Evolutionary conservation across 1,140 invertebrate genomes (phyloP).

Genomic region (Scaptomyza pallida): DNA sequence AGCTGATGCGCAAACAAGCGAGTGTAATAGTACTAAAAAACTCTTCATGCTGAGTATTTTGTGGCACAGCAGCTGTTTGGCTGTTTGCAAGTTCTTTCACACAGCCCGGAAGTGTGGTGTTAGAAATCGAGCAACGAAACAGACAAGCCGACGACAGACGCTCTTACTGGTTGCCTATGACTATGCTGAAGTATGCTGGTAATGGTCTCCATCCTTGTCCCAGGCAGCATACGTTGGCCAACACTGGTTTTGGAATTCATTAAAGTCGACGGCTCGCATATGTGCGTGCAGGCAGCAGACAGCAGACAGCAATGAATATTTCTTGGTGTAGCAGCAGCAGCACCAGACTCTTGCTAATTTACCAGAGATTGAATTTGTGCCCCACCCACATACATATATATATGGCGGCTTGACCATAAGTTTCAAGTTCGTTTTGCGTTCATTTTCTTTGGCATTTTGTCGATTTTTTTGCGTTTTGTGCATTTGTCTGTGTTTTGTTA

Average conservation of each 20-base stretch:
- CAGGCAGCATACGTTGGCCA: slow-evolving; percentile 45
- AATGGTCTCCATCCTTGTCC: not conserved
- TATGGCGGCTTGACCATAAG: not conserved
- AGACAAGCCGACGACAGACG: slow-evolving; percentile 43
- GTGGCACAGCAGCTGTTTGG: not conserved
- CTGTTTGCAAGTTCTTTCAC: slow-evolving; percentile 13
- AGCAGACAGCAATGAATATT: slow-evolving; percentile 63
- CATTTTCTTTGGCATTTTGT: not conserved
- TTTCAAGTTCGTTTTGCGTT: slow-evolving; percentile 3
- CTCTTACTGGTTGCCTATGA: slow-evolving; percentile 12
- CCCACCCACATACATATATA: not conserved
- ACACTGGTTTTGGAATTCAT: slow-evolving; percentile 31
- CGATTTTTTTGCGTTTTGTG: too few relatives aligned
- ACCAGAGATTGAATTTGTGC: slow-evolving; percentile 24
- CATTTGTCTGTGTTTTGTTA: slow-evolving; percentile 42
- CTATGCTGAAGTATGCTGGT: not conserved
- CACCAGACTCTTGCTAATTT: slow-evolving; percentile 53
- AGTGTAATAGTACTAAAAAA: not conserved
- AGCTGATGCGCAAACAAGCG: not conserved
- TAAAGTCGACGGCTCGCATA: slow-evolving; percentile 37
- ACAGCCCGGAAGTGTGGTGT: slow-evolving; percentile 69
- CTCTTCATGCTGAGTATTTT: not conserved
- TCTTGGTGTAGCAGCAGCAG: slow-evolving; percentile 22
- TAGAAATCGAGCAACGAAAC: slow-evolving; percentile 68
- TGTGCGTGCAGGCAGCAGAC: slow-evolving; percentile 35